Evolutionary conservation across 2,797 vertebrate species (phyloP), one percentile per base, ranked within the genome.

Genomic region (Manis pentadactyla): DNA sequence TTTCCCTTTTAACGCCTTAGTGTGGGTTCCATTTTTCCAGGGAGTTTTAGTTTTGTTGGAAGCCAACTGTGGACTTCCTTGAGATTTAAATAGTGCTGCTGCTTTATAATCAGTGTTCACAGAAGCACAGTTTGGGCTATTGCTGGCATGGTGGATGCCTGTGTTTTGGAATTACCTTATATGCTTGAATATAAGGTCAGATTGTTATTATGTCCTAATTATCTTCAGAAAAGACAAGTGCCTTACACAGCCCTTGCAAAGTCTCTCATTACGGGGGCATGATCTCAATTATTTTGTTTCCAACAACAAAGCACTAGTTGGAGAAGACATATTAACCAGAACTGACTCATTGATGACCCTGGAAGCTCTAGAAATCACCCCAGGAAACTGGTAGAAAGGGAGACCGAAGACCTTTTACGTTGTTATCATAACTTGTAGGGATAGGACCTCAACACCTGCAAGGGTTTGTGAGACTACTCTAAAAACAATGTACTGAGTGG

Each of bases 11-110:
- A 21, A 12, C 19, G 37, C 68, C 61, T 74, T 57, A 17, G 10
- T 2, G 27, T 53, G 87, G 37, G 29, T 87, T 88, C 84, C 31
- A 12, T 82, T 92, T 89, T 87, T 77, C 42, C 42, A 21, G 81
- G 46, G 83, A 64, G 51, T 74, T 69, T 89, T 73, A 66, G 42
- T 92, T 96, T 94, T 11, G 5, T 31, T 93, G 17, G 55, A 63
- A 63, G 75, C 89, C 75, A 63, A 92, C 85, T 19, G 31, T 53
- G 74, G 77, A 75, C 74, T 82, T 71, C 69, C 71, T 87, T 94
- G 59, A 49, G 87, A 75, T 29, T 73, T 46, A 42, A 78, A 59
- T 18, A 77, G 64, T 10, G 34, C 34, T 18, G 5, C 57, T 37
- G 46, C 81, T 89, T 49, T 88, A 37, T 25, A 66, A 69, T 51